A percentile compares a stretch with the other conserved stretches of the same genome.
These are phyloP conservation scores for Enhydra lutris DNA, from an alignment of 2,113 vertebrate genomes.

Conservation along the genomic window DNA sequence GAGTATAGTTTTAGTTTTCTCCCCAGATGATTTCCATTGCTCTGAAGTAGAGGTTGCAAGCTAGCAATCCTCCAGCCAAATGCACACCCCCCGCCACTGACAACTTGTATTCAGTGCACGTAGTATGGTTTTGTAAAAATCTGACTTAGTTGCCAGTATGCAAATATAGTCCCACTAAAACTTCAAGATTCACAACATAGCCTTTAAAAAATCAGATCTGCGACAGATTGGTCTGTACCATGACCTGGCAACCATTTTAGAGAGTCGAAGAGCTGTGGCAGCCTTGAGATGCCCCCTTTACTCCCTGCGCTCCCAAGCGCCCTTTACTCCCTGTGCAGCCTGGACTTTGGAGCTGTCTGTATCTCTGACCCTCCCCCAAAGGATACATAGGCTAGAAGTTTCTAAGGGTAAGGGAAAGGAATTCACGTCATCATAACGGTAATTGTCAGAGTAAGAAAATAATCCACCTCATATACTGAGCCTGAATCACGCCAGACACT, in stretches of 20 bases:
- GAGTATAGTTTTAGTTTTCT: background rate
- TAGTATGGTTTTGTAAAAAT: background rate
- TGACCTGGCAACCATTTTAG: too few species aligned
- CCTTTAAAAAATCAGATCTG: background rate
- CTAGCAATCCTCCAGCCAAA: background rate
- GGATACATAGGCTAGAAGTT: background rate
- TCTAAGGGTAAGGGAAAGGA: background rate
- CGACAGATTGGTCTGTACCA: background rate
- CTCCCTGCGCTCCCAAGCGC: background rate
- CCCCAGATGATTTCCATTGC: background rate
- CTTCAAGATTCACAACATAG: background rate
- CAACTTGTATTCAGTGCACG: background rate
- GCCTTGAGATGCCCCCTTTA: background rate
- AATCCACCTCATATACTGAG: background rate
- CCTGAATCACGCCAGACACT: background rate
- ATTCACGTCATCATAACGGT: background rate
- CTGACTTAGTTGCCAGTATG: background rate
- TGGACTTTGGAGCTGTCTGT: background rate
- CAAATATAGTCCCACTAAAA: conserved; percentile 6
- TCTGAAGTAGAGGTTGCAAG: background rate
- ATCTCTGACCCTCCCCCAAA: background rate
- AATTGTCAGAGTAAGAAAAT: background rate
- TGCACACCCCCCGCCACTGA: background rate
- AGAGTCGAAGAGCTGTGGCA: background rate
- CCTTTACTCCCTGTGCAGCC: background rate